phyloP scores from a whole-genome alignment of 2,113 vertebrate species.

The Thymallus thymallus region DNA sequence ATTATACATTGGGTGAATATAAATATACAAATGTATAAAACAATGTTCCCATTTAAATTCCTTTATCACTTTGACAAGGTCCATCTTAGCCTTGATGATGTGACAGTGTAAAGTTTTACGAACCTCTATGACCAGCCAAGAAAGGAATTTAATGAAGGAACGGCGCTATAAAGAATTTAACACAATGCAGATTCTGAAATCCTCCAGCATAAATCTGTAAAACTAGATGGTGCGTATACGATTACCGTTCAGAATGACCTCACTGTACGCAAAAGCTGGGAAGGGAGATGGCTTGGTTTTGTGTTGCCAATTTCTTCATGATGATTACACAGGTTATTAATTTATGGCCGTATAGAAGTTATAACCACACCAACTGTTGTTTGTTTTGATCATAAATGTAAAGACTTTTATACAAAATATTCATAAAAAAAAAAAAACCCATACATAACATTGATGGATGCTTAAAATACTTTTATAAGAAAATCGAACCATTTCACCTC shows the following conservation, averaged over 20 bases:
- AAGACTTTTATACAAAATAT: not conserved
- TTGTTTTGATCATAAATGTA: no score
- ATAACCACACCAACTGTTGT: not conserved
- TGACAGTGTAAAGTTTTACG: conserved; percentile 17
- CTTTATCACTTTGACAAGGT: not conserved
- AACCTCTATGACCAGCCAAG: conserved; percentile 18
- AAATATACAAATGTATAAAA: no score
- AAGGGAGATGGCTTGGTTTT: not conserved
- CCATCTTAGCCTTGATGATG: not conserved
- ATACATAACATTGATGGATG: conserved; percentile 9
- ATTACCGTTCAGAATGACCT: conserved; percentile 20
- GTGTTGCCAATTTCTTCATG: not conserved
- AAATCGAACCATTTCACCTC: not conserved
- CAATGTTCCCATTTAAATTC: not conserved
- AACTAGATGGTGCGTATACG: conserved; percentile 20
- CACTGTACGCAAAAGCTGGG: not conserved
- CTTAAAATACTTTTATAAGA: not conserved
- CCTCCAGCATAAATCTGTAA: conserved; percentile 25
- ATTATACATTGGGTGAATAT: not conserved
- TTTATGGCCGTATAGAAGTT: not conserved
- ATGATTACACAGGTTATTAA: not conserved
- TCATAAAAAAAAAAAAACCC: conserved; percentile 6
- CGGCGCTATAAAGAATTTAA: conserved; percentile 1
- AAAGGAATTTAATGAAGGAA: conserved; percentile 24
- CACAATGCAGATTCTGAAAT: conserved; percentile 26